phyloP scores from a whole-genome alignment of 2,797 vertebrate species.

The Adrianichthys oophorus region DNA sequence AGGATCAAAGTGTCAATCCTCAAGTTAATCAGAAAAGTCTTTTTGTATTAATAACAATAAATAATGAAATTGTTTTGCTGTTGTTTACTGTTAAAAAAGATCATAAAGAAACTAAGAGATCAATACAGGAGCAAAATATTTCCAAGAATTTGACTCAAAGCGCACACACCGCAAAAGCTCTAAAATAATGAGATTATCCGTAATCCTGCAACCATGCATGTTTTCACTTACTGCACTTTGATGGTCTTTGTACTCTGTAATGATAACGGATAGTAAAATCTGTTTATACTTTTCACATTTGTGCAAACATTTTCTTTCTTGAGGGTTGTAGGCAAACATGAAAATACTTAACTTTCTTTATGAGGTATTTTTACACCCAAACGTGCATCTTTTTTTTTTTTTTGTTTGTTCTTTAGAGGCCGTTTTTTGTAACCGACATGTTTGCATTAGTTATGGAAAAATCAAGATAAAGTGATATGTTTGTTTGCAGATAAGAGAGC shows the following conservation, averaged over 20 bases:
- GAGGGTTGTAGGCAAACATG: background rate
- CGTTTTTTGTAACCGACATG: background rate
- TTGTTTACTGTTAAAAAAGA: background rate
- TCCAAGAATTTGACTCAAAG: constrained; percentile 31
- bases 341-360: background rate
- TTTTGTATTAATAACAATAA: no score
- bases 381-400: background rate
- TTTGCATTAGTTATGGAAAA: background rate
- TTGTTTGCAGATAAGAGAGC: constrained; percentile 30
- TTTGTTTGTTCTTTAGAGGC: background rate
- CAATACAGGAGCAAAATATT: background rate
- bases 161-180: constrained; percentile 9
- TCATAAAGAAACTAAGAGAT: background rate
- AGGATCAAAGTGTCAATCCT: no score
- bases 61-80: background rate
- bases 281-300: background rate
- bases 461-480: background rate
- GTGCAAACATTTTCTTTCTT: background rate
- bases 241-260: constrained; percentile 24
- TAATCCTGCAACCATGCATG: constrained; percentile 36
- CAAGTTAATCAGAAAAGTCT: no score
- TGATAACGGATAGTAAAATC: background rate
- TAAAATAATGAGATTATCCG: constrained; percentile 50
- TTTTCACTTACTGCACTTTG: constrained; percentile 13
- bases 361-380: background rate